Conservation (phyloP, 2,113 vertebrate genomes). For the Nycticebus coucang region DNA sequence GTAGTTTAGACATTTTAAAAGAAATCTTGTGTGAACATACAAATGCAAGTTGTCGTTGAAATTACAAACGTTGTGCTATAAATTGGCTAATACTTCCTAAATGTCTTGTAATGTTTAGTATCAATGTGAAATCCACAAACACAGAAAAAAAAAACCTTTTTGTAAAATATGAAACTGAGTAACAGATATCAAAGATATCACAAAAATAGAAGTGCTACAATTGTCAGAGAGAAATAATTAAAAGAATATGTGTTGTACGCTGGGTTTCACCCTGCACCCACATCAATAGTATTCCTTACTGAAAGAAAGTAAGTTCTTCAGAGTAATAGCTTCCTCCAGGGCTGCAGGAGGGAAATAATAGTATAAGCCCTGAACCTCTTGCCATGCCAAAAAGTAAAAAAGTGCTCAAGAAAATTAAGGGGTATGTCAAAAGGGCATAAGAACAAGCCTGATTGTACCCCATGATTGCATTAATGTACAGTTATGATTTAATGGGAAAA, state of each 20-base stretch:
- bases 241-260: not conserved
- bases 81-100: not conserved
- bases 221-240: not conserved
- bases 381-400: not conserved
- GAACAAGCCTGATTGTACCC: not conserved
- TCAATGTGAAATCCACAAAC: not conserved
- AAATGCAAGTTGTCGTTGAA: not conserved
- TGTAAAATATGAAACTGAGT: not conserved
- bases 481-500: too few species aligned
- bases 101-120: not conserved
- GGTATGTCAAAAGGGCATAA: not conserved
- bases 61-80: not conserved
- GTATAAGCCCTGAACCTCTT: not conserved
- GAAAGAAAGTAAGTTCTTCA: not conserved
- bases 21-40: not conserved
- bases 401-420: not conserved
- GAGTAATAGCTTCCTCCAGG: not conserved
- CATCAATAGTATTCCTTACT: not conserved
- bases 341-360: not conserved
- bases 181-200: not conserved
- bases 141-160: not conserved
- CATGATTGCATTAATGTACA: too few species aligned
- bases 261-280: too few species aligned
- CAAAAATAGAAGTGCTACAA: not conserved
- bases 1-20: not conserved